A percentile compares a stretch with the other conserved stretches of the same genome.
Conservation (phyloP, 2,797 vertebrate species). For the Buphagus erythrorhynchus region DNA sequence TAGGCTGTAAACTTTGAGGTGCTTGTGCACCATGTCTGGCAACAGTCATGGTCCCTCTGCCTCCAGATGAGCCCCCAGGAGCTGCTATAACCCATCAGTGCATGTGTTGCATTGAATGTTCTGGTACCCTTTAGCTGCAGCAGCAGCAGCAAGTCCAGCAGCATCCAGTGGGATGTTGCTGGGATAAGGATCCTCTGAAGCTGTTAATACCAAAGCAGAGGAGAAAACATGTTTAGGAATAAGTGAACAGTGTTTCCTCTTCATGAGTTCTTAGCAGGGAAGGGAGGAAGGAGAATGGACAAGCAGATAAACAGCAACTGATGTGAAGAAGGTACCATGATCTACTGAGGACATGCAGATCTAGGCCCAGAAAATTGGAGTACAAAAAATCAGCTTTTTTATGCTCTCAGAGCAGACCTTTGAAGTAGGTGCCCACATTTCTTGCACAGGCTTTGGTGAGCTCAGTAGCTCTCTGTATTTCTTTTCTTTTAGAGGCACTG, state of each 20-base stretch:
- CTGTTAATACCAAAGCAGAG: neutral
- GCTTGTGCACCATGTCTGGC: neutral
- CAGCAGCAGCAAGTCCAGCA: neutral
- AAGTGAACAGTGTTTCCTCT: neutral
- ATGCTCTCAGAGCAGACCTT: neutral
- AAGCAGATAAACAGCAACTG: neutral
- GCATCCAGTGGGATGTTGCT: neutral
- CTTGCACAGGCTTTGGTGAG: neutral
- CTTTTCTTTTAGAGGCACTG: neutral
- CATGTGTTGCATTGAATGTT: fast-evolving
- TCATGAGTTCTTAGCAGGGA: neutral
- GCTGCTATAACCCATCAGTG: neutral
- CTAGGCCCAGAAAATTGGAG: neutral
- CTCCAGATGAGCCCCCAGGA: neutral
- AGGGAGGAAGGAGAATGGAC: neutral
- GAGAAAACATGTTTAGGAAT: neutral
- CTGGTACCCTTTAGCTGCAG: neutral
- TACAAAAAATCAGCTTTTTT: neutral
- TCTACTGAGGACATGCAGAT: neutral
- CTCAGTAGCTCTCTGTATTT: neutral
- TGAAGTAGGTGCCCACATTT: neutral
- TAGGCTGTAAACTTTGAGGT: neutral
- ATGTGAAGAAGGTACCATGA: neutral
- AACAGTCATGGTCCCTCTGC: fast-evolving
- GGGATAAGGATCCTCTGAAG: neutral